Conservation (phyloP, 2,888 invertebrate species). For the Argyresthia goedartella region DNA sequence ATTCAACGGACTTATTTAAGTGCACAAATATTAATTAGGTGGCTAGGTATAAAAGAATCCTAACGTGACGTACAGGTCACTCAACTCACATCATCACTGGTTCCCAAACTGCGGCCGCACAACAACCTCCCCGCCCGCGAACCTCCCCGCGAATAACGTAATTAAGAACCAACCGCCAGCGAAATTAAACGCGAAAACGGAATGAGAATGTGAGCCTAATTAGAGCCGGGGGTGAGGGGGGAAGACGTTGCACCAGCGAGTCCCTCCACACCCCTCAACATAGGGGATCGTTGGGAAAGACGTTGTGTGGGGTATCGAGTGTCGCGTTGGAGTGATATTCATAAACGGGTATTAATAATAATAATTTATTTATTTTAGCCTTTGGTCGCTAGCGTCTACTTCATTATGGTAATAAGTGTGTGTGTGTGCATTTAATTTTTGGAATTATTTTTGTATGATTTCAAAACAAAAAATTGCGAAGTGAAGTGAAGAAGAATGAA, state of each 20-base stretch:
- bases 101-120: no score
- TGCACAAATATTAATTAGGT: no score
- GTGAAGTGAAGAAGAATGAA: no score
- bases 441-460: neutral
- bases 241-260: slow-evolving; percentile 21
- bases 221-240: slow-evolving; percentile 52
- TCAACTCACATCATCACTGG: no score
- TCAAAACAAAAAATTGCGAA: neutral
- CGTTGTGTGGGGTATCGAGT: neutral
- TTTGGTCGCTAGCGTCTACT: no score
- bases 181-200: slow-evolving; percentile 73
- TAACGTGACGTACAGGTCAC: no score
- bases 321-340: neutral
- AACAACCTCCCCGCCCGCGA: slow-evolving; percentile 12
- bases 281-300: neutral
- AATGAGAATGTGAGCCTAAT: slow-evolving; percentile 74
- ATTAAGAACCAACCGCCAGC: slow-evolving; percentile 70
- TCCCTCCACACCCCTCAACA: slow-evolving; percentile 6
- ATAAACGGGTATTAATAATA: neutral
- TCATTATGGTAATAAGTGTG: neutral
- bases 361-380: no score
- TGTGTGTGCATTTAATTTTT: neutral
- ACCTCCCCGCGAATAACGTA: slow-evolving; percentile 64
- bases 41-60: no score
- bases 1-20: no score